A percentile compares a stretch with the other conserved stretches of the same genome.
Evolutionary conservation across 2,888 invertebrate genomes (phyloP).

Genomic region (Harpalus rufipes): DNA sequence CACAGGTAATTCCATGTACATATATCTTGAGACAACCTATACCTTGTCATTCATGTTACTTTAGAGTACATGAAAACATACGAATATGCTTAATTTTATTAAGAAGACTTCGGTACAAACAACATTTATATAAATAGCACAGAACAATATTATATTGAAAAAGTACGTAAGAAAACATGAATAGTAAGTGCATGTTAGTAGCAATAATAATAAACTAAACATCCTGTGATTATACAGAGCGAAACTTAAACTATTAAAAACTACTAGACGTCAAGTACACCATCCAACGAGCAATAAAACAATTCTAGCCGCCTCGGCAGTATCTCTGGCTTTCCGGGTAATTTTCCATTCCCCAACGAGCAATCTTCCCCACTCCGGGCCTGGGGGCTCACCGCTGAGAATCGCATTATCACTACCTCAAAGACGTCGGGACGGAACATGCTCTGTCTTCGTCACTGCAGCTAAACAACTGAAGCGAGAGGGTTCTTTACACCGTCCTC

Average conservation of each 20-base stretch:
- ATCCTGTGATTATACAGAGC: slow-evolving; percentile 26
- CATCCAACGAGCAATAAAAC: slow-evolving; percentile 39
- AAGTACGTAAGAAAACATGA: not conserved
- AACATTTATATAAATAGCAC: too few species aligned
- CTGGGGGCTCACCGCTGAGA: slow-evolving; percentile 46
- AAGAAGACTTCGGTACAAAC: too few species aligned
- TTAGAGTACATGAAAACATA: too few species aligned
- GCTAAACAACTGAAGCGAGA: slow-evolving; percentile 9
- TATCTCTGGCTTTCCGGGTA: slow-evolving; percentile 49
- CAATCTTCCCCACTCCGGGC: slow-evolving; percentile 3
- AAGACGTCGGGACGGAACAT: slow-evolving; percentile 31
- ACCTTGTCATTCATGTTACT: too few species aligned
- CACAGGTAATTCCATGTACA: too few species aligned
- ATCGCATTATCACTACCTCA: slow-evolving; percentile 61
- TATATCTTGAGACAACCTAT: too few species aligned
- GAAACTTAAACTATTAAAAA: slow-evolving; percentile 46
- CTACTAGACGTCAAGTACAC: slow-evolving; percentile 33
- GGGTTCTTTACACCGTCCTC: not conserved
- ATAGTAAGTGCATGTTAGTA: not conserved
- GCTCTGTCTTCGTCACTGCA: slow-evolving; percentile 30
- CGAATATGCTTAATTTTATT: too few species aligned
- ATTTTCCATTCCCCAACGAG: slow-evolving; percentile 46
- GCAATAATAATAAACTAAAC: slow-evolving; percentile 21
- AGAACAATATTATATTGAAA: too few species aligned
- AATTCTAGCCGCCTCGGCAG: slow-evolving; percentile 34